Conservation (phyloP, 1,140 invertebrate species). For the Forficula auricularia region DNA sequence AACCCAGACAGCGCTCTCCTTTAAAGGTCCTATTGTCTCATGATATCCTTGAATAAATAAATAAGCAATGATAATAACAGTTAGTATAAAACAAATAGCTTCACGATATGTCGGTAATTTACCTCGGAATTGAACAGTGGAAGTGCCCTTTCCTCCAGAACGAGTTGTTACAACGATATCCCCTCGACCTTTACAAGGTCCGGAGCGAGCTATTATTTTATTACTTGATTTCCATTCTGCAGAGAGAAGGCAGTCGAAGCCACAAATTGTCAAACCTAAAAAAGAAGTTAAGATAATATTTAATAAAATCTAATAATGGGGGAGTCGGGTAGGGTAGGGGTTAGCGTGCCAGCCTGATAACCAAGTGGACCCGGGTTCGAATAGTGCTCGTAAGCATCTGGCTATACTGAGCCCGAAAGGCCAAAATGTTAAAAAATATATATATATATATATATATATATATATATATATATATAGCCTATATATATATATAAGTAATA, state of each 20-base stretch:
- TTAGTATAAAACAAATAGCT: no score
- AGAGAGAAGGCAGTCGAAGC: slow-evolving; percentile 81
- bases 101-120: slow-evolving; percentile 11
- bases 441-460: no score
- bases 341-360: no score
- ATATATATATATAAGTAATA: no score
- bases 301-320: no score
- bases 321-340: no score
- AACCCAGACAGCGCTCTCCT: slow-evolving; percentile 98
- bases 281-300: slow-evolving; percentile 16
- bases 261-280: slow-evolving; percentile 82
- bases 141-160: slow-evolving; percentile 79
- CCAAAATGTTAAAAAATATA: no score
- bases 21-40: slow-evolving; percentile 78
- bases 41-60: slow-evolving; percentile 41
- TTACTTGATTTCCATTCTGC: slow-evolving; percentile 96
- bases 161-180: slow-evolving; percentile 88
- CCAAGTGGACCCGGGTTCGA: no score
- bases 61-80: neutral
- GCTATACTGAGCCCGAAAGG: no score
- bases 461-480: no score
- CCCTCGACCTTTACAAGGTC: slow-evolving; percentile 80
- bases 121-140: slow-evolving; percentile 87
- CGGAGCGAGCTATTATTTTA: slow-evolving; percentile 91
- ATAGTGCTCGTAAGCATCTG: no score